Base-by-base conservation (phyloP, 2,113 vertebrate genomes). In the Tretioscincus oriximinensis region DNA sequence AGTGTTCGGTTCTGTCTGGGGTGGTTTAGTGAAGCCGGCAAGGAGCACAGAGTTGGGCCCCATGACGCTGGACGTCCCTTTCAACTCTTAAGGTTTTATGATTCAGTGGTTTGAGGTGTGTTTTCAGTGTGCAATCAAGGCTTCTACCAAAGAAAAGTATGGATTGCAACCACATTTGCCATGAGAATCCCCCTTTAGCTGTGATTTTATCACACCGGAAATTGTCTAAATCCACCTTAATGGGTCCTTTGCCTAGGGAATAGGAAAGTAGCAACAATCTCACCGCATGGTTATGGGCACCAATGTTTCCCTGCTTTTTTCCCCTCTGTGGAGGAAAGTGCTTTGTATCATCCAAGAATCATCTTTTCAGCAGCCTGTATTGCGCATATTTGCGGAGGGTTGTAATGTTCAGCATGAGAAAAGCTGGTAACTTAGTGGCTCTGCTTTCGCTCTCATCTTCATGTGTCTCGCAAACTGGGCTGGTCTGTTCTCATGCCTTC, bases 391-490 rank as follows among this genome's bases (percentile, higher is more conserved):
- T 75, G 71, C 63, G 29, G 26, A 9, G 12, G 24, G 54, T 18
- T 58, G 54, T 4, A 58, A 58, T 58, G 54, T 18, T 58, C 81
- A 82, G 16, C 81, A 69, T 51, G 65, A 35, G 22, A 28, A 35
- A 76, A 45, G 9, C 10, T 16, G 1, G n/a, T 24, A 28, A 85
- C 1, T 41, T 41, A 41, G 35, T 41, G 35, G 35, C 35, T 0
- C 10, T 90, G 67, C 77, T 79, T 3, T 0, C 22, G n/a, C 73
- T 78, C 87, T 76, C 41, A 69, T 70, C 80, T 18, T 85, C 14
- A 79, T 65, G 4, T 26, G 9, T 58, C 8, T 66, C 68, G 69
- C 7, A 66, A 31, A 76, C 29, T 88, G 11, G 51, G 26, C 45
- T 41, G 70, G n/a, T 8, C 77, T n/a, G 67, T 35, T 82, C 72